Evolutionary conservation across 2,797 vertebrate species (phyloP), one percentile per base, ranked within the genome.

Genomic region (Diceros bicornis): DNA sequence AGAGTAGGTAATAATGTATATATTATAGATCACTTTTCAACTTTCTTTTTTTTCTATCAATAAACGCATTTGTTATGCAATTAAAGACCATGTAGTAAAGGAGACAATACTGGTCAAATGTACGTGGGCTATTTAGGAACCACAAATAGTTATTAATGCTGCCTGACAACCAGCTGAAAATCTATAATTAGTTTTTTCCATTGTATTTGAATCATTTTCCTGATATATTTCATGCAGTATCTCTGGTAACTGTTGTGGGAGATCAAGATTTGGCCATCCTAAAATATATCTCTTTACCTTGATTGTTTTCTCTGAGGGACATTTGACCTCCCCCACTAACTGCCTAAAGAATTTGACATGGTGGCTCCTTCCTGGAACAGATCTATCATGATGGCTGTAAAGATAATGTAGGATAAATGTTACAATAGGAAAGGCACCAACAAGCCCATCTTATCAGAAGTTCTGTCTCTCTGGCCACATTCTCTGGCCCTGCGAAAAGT

Each of bases 31-130:
- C 50, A 37, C 32, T 81, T 89, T 85, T 64, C 64, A 72, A 27
- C 37, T 37, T n/a, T 61, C n/a, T 62, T 27, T 88, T 77, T 50
- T 64, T n/a, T 59, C 29, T 62, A 27, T 59, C 74, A 91, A 2
- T 52, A 77, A 86, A 86, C 68, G 34, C 17, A 96, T 61, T 71
- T 82, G 59, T 20, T 55, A 61, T 79, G 18, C 27, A 92, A 34
- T 61, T 93, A 72, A 93, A 93, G 8, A 61, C 41, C 14, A 29
- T 75, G 16, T 29, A 41, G 44, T 82, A 97, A 97, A 87, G 32
- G n/a, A 92, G 83, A 96, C 4, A 27, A 61, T 55, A 0, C 2
- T 62, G 55, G 32, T 69, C 57, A 93, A 71, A 71, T 10, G 41
- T 57, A 21, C 3, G 4, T 59, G 21, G 4, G 32, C 29, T 95